Conservation (phyloP, 2,113 vertebrate genomes). For the Ceyx cyanopectus region DNA sequence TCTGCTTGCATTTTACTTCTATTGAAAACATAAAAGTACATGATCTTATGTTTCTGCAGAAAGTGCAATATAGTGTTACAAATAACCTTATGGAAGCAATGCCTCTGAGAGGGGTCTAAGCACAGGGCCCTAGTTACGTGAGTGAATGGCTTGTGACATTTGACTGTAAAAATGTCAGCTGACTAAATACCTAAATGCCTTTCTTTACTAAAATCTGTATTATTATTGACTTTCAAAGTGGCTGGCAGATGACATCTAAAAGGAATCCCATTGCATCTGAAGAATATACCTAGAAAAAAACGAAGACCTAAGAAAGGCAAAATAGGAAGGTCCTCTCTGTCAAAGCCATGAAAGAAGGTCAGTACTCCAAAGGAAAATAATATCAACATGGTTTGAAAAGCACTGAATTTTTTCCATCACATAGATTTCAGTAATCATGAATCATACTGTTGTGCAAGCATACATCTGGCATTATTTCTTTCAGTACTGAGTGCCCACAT, state of each 20-base stretch:
- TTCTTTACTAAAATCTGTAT: background rate
- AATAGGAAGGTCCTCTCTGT: background rate
- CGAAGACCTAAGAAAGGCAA: background rate
- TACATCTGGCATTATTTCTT: slow-evolving; percentile 60
- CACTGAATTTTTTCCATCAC: slow-evolving; percentile 6
- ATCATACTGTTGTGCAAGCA: slow-evolving; percentile 43
- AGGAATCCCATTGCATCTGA: background rate
- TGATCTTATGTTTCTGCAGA: slow-evolving; percentile 4
- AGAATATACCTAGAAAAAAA: background rate
- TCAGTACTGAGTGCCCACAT: slow-evolving; percentile 5
- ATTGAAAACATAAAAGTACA: background rate
- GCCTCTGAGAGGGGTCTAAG: background rate
- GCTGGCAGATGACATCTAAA: background rate
- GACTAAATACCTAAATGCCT: background rate
- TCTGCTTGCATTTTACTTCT: background rate
- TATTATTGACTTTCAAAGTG: background rate
- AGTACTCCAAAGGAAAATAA: background rate
- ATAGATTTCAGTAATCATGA: slow-evolving; percentile 44
- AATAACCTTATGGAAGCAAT: background rate
- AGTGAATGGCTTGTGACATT: background rate
- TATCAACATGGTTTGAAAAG: slow-evolving; percentile 17
- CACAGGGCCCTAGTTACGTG: background rate
- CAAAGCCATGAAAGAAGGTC: background rate
- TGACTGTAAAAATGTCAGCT: background rate
- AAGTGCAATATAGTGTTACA: background rate